Percentiles rank a stretch among this genome's conserved stretches.
Evolutionary conservation across 2,797 vertebrate genomes (phyloP).

Genomic region (Cirrhinus mrigala): DNA sequence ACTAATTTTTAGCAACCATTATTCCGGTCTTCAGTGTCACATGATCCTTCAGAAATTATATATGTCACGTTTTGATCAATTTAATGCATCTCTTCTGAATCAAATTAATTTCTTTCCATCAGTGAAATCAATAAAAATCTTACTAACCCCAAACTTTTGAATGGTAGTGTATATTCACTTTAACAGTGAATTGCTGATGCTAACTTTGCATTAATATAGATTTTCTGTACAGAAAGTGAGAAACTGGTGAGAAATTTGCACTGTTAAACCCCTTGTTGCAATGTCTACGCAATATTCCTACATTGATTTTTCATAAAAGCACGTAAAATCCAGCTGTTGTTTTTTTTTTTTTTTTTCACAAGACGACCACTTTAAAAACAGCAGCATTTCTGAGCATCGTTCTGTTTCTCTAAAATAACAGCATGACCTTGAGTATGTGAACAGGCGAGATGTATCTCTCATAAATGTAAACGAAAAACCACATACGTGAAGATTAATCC

Average conservation of each 20-base stretch:
- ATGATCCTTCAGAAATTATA: background rate
- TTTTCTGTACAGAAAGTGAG: background rate
- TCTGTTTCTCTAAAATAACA: background rate
- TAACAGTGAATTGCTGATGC: background rate
- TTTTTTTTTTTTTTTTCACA: background rate
- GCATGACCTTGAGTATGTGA: conserved; percentile 20
- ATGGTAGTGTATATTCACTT: background rate
- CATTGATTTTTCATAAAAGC: background rate
- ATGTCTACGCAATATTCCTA: background rate
- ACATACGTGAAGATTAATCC: background rate
- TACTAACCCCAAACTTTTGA: background rate
- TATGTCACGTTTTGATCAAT: background rate
- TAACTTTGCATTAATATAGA: background rate
- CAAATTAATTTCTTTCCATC: background rate
- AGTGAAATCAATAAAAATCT: background rate
- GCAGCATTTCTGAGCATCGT: background rate
- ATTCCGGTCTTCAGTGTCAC: background rate
- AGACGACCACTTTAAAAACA: background rate
- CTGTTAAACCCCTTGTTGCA: background rate
- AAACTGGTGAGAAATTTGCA: background rate
- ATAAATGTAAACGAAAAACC: background rate
- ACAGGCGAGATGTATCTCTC: background rate
- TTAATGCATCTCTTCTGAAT: background rate
- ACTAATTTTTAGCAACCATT: background rate
- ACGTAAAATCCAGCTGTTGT: background rate